These are phyloP conservation scores for Drosophila subpulchrella DNA, from an alignment of 1,140 invertebrate species.

Conservation along the genomic window DNA sequence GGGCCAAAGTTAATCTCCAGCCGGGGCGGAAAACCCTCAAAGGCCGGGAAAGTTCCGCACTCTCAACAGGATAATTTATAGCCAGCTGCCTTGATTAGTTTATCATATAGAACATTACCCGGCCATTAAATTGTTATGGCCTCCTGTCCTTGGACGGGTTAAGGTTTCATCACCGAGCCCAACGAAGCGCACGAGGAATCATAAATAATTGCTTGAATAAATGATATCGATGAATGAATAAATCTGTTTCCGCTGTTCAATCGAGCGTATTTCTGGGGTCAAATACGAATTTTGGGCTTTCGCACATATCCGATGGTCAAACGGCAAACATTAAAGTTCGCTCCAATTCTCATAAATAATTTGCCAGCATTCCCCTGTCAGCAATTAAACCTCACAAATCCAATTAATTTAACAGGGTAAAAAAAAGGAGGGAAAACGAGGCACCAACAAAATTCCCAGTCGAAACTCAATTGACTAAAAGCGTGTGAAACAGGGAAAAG, in stretches of 20 bases:
- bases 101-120: conserved; percentile 27
- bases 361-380: conserved; percentile 35
- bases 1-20: conserved; percentile 55
- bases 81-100: conserved; percentile 43
- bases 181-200: conserved; percentile 21
- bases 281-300: not conserved
- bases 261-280: conserved; percentile 28
- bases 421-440: conserved; percentile 6
- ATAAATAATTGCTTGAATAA: conserved; percentile 49
- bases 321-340: not conserved
- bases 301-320: not conserved
- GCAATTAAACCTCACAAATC: conserved; percentile 65
- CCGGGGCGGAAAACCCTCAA: conserved; percentile 25
- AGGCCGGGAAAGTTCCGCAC: conserved; percentile 9
- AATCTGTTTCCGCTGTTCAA: conserved; percentile 37
- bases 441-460: conserved; percentile 13
- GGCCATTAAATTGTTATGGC: conserved; percentile 16
- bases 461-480: conserved; percentile 60
- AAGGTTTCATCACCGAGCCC: conserved; percentile 6
- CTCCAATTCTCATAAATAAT: conserved; percentile 58
- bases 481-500: conserved; percentile 35
- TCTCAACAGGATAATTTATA: conserved; percentile 42
- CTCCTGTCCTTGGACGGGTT: conserved; percentile 17
- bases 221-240: conserved; percentile 38
- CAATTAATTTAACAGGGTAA: conserved; percentile 55